Percentiles rank a stretch among this genome's conserved stretches.
Conservation (phyloP, 2,113 vertebrate species). For the Actenoides hombroni region DNA sequence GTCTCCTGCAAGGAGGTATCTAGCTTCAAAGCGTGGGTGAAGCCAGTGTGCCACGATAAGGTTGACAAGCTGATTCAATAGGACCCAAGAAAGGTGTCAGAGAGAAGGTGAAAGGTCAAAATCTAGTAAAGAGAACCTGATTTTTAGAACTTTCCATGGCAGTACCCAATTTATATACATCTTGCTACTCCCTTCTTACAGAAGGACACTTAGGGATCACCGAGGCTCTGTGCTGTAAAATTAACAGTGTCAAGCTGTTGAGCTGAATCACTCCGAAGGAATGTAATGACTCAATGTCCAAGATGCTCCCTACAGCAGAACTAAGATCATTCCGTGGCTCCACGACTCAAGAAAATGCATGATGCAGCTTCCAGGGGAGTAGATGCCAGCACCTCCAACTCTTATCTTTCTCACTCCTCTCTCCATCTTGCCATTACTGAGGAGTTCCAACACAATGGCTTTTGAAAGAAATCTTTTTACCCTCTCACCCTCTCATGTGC, state of each 20-base stretch:
- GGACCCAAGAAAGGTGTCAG: background rate
- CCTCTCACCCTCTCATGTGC: background rate
- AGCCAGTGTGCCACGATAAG: background rate
- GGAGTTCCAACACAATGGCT: background rate
- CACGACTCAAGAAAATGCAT: background rate
- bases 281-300: constrained; percentile 62
- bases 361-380: background rate
- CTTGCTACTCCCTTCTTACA: background rate
- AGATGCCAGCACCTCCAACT: background rate
- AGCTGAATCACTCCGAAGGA: constrained; percentile 65
- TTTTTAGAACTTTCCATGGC: background rate
- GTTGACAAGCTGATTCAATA: background rate
- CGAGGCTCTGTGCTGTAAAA: constrained; percentile 31
- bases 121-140: background rate
- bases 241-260: constrained; percentile 64
- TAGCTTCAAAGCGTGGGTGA: background rate
- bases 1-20: background rate
- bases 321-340: constrained; percentile 20
- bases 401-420: background rate
- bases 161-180: background rate
- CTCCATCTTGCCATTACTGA: background rate
- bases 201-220: constrained; percentile 34
- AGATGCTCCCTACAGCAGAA: constrained; percentile 42
- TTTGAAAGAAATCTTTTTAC: background rate
- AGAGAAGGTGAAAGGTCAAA: background rate